phyloP scores from a whole-genome alignment of 2,113 vertebrate species.

The Ia io region DNA sequence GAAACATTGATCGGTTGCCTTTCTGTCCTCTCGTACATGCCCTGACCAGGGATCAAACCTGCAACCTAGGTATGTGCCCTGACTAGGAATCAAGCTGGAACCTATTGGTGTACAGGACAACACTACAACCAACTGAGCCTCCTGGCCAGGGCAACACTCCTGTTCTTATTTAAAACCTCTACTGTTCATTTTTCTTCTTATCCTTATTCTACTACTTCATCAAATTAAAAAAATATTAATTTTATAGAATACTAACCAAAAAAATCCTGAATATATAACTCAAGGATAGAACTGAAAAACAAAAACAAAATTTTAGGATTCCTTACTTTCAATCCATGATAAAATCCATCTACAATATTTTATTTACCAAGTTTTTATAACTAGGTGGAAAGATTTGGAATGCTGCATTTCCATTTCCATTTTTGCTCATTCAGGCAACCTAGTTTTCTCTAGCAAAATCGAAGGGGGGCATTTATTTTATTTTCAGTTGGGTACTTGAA shows the following conservation, averaged over 20 bases:
- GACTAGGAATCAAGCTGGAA: background rate
- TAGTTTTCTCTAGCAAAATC: conserved; percentile 33
- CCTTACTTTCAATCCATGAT: background rate
- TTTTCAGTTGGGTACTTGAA: background rate
- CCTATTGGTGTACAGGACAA: background rate
- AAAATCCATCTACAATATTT: background rate
- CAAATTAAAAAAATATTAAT: background rate
- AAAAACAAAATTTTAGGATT: background rate
- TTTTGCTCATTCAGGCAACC: background rate
- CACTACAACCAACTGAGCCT: background rate
- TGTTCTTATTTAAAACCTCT: conserved; percentile 6
- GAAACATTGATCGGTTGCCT: background rate
- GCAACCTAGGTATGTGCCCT: background rate
- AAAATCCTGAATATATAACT: conserved; percentile 14
- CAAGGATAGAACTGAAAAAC: conserved; percentile 23
- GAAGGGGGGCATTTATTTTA: background rate
- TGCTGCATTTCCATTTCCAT: background rate
- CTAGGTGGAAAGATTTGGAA: background rate
- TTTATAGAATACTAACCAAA: background rate
- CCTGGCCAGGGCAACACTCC: background rate
- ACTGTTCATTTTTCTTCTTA: background rate
- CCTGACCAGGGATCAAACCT: background rate
- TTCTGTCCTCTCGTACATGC: background rate
- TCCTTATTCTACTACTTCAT: background rate
- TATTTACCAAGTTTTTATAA: conserved; percentile 8